Base-by-base conservation (phyloP, 2,888 invertebrate genomes). In the Troilus luridus region DNA sequence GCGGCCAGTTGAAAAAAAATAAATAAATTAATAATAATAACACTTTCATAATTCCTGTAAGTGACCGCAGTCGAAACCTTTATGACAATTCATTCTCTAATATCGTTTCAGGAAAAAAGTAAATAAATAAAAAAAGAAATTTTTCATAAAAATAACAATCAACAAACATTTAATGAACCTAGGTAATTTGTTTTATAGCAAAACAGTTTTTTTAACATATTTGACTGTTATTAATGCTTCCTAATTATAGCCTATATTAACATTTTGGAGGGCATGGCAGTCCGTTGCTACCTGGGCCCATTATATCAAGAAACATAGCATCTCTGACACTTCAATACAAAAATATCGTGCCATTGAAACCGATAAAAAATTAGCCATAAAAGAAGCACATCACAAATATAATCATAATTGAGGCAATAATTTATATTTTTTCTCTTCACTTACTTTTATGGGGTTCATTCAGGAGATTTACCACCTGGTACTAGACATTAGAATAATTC, bases 171-270 rank as follows among this genome's bases (percentile, higher is more conserved):
- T 56, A 85, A 85, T 85, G 81, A 85, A 85, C 56, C 81, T 85
- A 85, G 77, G 81, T 56, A 85, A 54, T 85, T 85, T 85, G 81
- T 85, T 56, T 56, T 85, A 56, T 72, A 88, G 91, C 91, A 90
- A 91, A 92, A 92, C 92, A 92, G 92, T 92, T 92, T 92, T 92
- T 93, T 92, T 91, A 93, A 93, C 92, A 92, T 93, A 92, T 93
- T 92, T 92, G 91, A 92, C 92, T 92, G 92, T 91, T 92, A 92
- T 92, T 92, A 67, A 88, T 91, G 91, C 91, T 91, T 67, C 24
- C 56, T 64, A 89, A 67, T 89, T 89, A 64, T 56, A 64, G 54
- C 64, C 64, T 89, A 89, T 89, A 56, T 67, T 89, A 89, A 67
- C 64, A 89, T 27, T 54, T 85, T 85, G 81, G 56, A 54, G 81